These are phyloP conservation scores for Zygothrica quintamaculata DNA, from an alignment of 2,888 invertebrate species.

Conservation along the genomic window DNA sequence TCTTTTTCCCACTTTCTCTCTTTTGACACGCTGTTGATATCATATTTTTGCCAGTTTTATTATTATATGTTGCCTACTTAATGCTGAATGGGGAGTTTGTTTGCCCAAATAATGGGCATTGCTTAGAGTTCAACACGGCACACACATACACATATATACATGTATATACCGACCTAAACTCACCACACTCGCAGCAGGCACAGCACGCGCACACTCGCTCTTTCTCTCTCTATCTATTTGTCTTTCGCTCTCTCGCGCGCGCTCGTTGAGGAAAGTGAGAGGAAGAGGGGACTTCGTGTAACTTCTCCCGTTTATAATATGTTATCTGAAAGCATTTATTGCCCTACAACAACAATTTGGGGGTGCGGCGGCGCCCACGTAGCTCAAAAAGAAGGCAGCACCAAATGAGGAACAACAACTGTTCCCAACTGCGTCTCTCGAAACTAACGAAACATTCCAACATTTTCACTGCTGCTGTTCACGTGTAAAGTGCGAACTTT, in stretches of 20 bases:
- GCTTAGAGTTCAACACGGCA: constrained; percentile 56
- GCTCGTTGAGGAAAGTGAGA: too few relatives aligned
- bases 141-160: too few relatives aligned
- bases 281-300: too few relatives aligned
- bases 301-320: constrained; percentile 50
- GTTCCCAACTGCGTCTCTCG: constrained; percentile 40
- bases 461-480: constrained; percentile 67
- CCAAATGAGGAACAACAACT: constrained; percentile 50
- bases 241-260: constrained; percentile 12
- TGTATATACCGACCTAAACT: too few relatives aligned
- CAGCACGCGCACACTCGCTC: constrained; percentile 31
- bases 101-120: constrained; percentile 63
- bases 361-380: constrained; percentile 76
- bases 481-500: constrained; percentile 11
- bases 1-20: constrained; percentile 30
- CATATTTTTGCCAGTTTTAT: constrained; percentile 77
- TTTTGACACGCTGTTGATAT: constrained; percentile 78
- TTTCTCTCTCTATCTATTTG: too few relatives aligned
- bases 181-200: constrained; percentile 22
- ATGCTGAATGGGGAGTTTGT: constrained; percentile 5
- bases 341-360: constrained; percentile 51
- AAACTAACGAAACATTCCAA: constrained; percentile 42
- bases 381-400: constrained; percentile 51
- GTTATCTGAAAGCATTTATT: constrained; percentile 73
- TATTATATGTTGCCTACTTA: constrained; percentile 68